Conservation (phyloP, 2,113 vertebrate species). For the Gnathonemus echidnorhynchus region DNA sequence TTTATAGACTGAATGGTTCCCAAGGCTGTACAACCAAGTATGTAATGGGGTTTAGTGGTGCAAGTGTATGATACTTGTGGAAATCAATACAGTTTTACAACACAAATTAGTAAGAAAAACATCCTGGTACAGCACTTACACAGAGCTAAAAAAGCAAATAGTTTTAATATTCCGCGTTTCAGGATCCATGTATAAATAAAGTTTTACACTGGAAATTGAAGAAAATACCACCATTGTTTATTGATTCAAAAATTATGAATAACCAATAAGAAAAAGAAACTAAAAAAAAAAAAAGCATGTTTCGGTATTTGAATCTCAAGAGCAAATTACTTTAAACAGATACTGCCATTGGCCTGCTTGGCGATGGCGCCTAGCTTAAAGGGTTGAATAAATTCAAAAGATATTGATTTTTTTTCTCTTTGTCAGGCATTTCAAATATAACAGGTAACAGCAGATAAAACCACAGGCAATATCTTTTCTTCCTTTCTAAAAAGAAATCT, state of each 20-base stretch:
- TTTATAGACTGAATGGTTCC: background rate
- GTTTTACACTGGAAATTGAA: background rate
- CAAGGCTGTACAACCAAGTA: background rate
- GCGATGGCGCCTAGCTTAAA: background rate
- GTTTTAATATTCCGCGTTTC: background rate
- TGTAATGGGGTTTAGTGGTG: background rate
- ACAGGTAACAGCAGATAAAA: slow-evolving; percentile 17
- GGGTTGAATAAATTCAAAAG: slow-evolving; percentile 4
- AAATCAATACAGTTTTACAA: background rate
- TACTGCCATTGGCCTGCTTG: background rate
- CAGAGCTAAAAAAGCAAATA: background rate
- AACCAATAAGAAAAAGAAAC: background rate
- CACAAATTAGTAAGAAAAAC: background rate
- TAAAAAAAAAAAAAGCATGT: background rate
- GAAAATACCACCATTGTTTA: background rate
- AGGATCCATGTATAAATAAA: background rate
- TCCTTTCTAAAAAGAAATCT: background rate
- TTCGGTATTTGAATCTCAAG: background rate
- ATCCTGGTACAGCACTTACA: background rate
- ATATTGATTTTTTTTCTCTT: slow-evolving; percentile 23
- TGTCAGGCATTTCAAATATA: slow-evolving; percentile 20
- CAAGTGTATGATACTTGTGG: background rate
- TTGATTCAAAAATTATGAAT: background rate
- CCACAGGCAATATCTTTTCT: slow-evolving; percentile 16
- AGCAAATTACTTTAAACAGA: background rate